phyloP scores from a whole-genome alignment of 2,113 vertebrate genomes.

The Barbus barbus region DNA sequence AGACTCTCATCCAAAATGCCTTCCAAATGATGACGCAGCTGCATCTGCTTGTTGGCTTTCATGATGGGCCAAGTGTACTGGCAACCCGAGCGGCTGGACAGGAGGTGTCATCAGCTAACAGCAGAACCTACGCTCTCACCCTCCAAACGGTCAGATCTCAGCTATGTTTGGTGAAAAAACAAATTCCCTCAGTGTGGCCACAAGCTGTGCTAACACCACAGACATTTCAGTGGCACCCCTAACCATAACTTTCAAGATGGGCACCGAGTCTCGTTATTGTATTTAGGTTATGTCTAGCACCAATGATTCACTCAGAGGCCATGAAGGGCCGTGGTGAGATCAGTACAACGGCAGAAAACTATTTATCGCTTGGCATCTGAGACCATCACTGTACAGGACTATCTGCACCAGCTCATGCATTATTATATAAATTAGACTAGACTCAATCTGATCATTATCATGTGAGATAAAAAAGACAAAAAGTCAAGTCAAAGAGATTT shows the following conservation, averaged over 20 bases:
- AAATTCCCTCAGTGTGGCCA: slow-evolving; percentile 74
- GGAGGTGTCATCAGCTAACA: slow-evolving; percentile 52
- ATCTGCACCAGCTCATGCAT: slow-evolving; percentile 44
- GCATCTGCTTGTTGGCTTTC: slow-evolving; percentile 30
- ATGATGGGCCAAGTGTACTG: slow-evolving; percentile 18
- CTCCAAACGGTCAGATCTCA: slow-evolving; percentile 57
- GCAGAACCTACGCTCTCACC: slow-evolving; percentile 53
- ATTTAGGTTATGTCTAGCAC: slow-evolving; percentile 67
- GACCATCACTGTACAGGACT: neutral
- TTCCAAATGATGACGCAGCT: neutral
- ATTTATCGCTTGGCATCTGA: slow-evolving; percentile 75
- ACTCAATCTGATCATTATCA: neutral
- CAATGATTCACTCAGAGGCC: slow-evolving; percentile 59
- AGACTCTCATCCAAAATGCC: neutral
- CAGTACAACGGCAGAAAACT: slow-evolving; percentile 20
- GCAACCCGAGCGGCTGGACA: slow-evolving; percentile 22
- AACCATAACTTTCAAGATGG: slow-evolving; percentile 59
- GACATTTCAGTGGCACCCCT: slow-evolving; percentile 67
- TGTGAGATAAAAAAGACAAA: neutral
- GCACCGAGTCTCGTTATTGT: slow-evolving; percentile 69
- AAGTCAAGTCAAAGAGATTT: too few relatives aligned
- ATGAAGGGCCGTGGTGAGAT: slow-evolving; percentile 42
- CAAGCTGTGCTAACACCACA: slow-evolving; percentile 76
- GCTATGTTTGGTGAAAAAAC: slow-evolving; percentile 78
- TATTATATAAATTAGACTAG: slow-evolving; percentile 38